Evolutionary conservation across 2,888 invertebrate genomes (phyloP), one percentile per base, ranked within the genome.

Genomic region (Rhyacophila evoluta): DNA sequence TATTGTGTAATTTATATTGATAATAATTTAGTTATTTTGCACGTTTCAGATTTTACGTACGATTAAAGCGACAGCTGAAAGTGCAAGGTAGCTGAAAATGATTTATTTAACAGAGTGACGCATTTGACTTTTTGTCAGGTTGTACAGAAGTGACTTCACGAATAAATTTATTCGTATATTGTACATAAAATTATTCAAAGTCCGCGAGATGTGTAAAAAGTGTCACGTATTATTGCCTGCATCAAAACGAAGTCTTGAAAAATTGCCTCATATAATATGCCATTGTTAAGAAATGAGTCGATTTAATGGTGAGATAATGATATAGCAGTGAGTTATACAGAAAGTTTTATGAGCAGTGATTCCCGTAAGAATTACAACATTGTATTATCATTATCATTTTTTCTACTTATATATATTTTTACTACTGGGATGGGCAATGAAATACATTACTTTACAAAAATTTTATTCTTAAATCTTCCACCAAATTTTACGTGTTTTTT

Each of bases 211-310:
- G 55, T 55, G 38, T 74, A 41, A 79, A 75, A 80, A 78, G 69
- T 80, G 75, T 75, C 77, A 76, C 72, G 39, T n/a, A n/a, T 72
- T 77, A 77, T 75, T 79, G 72, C 70, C 55, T 39, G 79, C 74
- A 78, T 76, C 36, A 70, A 78, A 78, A 38, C 78, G 68, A 72
- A 37, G 55, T 29, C 73, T 81, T 79, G 79, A 79, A 68, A 81
- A 79, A 79, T 79, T 55, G 41, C 68, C 71, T 78, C 68, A 19
- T 74, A 78, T 68, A 72, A 68, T 29, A 37, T 38, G 33, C 37
- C 28, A 76, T 76, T 74, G 78, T 78, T 68, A 73, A 77, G 73
- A 69, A 72, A 72, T 25, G 67, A 74, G 69, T 39, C 41, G 74
- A 78, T 78, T 41, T 38, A 74, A 78, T 41, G 36, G 41, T 33